phyloP scores from a whole-genome alignment of 2,888 invertebrate species.

The Hylaea fasciaria region DNA sequence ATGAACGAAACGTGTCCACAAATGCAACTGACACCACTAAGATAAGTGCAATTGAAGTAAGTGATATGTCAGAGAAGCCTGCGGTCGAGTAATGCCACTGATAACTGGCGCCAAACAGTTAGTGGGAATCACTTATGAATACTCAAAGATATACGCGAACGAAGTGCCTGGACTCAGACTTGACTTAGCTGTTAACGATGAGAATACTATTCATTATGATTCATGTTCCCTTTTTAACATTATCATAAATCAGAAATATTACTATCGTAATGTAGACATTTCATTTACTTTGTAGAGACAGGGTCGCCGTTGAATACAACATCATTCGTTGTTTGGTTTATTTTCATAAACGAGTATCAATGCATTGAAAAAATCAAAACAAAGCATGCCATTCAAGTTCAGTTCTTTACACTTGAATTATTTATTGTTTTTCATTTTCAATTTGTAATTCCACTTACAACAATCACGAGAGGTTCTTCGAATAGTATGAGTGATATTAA shows the following conservation, averaged over 20 bases:
- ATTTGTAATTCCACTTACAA: neutral
- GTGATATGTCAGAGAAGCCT: slow-evolving; percentile 58
- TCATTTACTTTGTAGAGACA: neutral
- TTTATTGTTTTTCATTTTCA: neutral
- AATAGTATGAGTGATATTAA: neutral
- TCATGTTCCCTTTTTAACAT: slow-evolving; percentile 3
- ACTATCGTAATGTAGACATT: neutral
- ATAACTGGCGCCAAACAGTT: slow-evolving; percentile 51
- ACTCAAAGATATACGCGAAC: slow-evolving; percentile 29
- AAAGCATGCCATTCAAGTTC: neutral
- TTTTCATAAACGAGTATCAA: neutral
- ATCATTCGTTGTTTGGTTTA: no score
- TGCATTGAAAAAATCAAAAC: neutral
- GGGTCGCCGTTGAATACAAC: neutral
- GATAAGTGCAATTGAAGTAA: slow-evolving; percentile 67
- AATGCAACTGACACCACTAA: slow-evolving; percentile 53
- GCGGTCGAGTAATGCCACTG: slow-evolving; percentile 56
- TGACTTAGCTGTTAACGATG: slow-evolving; percentile 20
- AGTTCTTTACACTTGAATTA: neutral
- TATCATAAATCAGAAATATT: no score
- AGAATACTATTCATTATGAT: slow-evolving; percentile 10
- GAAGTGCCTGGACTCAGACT: slow-evolving; percentile 12
- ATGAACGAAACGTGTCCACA: slow-evolving; percentile 41
- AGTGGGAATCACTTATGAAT: slow-evolving; percentile 59
- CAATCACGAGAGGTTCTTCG: no score